phyloP scores from a whole-genome alignment of 2,113 vertebrate genomes.

The Rhabdomys dilectus region DNA sequence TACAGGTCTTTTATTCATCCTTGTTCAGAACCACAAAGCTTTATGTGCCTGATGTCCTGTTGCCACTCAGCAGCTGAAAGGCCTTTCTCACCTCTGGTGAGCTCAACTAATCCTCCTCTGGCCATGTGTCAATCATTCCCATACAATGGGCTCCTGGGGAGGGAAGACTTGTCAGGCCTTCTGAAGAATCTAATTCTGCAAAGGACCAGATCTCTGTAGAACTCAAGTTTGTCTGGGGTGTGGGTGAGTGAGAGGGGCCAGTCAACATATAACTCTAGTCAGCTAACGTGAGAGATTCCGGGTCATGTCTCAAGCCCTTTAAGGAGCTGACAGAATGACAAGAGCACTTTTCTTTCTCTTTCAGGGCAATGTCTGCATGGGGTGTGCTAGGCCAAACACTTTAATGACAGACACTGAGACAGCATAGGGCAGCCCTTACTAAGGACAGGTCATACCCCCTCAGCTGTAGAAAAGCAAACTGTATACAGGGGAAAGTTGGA shows the following conservation, averaged over 20 bases:
- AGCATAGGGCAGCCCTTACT: not conserved
- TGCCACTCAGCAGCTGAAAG: not conserved
- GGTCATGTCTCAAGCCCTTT: not conserved
- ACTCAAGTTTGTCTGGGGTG: not conserved
- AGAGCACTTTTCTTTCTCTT: not conserved
- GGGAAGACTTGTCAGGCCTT: not conserved
- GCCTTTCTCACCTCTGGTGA: not conserved
- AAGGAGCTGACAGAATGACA: not conserved
- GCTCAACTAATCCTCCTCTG: not conserved
- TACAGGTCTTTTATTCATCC: not conserved
- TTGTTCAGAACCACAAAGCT: not conserved
- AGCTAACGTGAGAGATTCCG: not conserved
- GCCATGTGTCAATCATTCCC: not conserved
- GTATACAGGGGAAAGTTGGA: not conserved
- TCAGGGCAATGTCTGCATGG: not conserved
- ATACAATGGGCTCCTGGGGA: not conserved
- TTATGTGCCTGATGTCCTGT: not conserved
- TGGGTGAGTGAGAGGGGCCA: not conserved
- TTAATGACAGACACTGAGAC: accelerated
- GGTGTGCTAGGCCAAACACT: not conserved
- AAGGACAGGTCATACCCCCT: not conserved
- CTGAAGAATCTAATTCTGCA: not conserved
- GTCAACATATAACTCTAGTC: not conserved
- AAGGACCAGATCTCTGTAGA: not conserved
- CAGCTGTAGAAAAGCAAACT: not conserved